phyloP scores from a whole-genome alignment of 2,797 vertebrate genomes.

The Esox masquinongy region DNA sequence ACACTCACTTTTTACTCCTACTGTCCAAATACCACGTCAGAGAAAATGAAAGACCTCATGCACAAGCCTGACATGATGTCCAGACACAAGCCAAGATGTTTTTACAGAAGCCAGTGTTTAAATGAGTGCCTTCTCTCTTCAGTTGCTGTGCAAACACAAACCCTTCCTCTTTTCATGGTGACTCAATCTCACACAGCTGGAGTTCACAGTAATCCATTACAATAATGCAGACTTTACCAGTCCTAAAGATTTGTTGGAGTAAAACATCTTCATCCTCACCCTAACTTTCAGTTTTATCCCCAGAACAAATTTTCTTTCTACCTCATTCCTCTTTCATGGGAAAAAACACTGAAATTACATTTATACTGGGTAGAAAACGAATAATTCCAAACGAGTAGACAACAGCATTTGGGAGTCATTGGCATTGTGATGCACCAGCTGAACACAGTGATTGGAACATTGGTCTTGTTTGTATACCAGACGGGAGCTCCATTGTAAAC shows the following conservation, averaged over 20 bases:
- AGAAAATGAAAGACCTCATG: not conserved
- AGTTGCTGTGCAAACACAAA: constrained; percentile 5
- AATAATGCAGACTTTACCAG: not conserved
- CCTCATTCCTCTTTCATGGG: not conserved
- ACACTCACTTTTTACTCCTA: not conserved
- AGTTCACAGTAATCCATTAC: constrained; percentile 10
- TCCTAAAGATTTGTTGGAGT: not conserved
- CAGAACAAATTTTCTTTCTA: constrained; percentile 1
- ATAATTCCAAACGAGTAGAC: not conserved
- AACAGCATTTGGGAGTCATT: not conserved
- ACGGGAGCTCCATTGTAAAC: not conserved
- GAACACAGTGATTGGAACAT: constrained; percentile 17
- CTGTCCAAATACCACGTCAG: not conserved
- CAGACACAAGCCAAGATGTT: not conserved
- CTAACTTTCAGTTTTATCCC: not conserved
- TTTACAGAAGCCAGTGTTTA: not conserved
- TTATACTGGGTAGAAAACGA: constrained; percentile 1
- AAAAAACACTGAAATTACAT: not conserved
- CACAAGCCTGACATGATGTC: not conserved
- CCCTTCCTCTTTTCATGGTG: not conserved
- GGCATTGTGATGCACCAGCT: constrained; percentile 11
- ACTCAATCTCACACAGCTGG: not conserved
- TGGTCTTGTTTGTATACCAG: constrained; percentile 19
- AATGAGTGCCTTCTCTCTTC: not conserved
- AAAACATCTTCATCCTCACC: not conserved